Evolutionary conservation across 1,140 invertebrate species (phyloP), one percentile per base, ranked within the genome.

Genomic region (Cydia fagiglandana): DNA sequence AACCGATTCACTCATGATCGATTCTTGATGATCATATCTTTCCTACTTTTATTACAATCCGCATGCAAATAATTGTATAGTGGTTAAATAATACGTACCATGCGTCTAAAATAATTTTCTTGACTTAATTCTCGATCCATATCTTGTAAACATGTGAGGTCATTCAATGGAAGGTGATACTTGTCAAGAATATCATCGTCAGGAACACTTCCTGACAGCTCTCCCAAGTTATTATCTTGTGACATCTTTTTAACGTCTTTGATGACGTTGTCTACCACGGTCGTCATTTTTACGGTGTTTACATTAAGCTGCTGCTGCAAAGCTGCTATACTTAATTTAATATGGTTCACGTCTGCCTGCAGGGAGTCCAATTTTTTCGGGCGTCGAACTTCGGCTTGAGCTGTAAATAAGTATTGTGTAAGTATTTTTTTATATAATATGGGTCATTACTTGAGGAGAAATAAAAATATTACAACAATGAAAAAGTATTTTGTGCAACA

Each of bases 361-460:
- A n/a, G 50, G 5, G 50, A 0, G n/a, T 53, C 15, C 4, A 53
- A n/a, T 53, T 53, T 53, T 53, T 53, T 53, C 9, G 5, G 13
- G 4, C 34, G 6, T 38, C 34, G 6, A 38, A 53, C 10, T 53
- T 53, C 15, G 15, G 50, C 50, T 53, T 53, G 50, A 53, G 9
- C 50, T 53, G 50, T 53, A 53, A 53, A n/a, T 53, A 53, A 53
- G 17, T 9, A n/a, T 53, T 53, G 50, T 53, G 50, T 53, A n/a
- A n/a, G n/a, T n/a, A 53, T 47, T 13, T 7, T 13, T 50, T 15
- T 5, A 15, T 15, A 50, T 15, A 50, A 50, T 41, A 1, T 41
- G 38, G 34, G 4, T 41, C 38, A 41, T 10, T 41, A 41, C 9
- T 41, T 41, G 38, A 41, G 7, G 9, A 10, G 38, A 41, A 41